Conservation (phyloP, 2,113 vertebrate species). For the Psephotus haematonotus region DNA sequence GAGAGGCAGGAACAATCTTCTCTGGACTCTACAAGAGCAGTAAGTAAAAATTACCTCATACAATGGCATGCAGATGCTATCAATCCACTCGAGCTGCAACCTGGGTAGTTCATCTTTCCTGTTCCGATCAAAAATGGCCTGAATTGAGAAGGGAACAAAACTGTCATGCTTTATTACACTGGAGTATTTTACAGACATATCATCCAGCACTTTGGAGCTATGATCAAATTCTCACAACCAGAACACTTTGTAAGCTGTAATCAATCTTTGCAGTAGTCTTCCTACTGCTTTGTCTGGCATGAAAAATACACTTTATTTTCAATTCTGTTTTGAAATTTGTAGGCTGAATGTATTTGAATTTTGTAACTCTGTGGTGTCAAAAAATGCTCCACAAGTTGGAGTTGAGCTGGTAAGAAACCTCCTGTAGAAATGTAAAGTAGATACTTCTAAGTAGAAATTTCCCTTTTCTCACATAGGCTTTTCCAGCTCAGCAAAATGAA, state of each 20-base stretch:
- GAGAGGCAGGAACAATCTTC: neutral
- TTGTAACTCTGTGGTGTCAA: constrained; percentile 48
- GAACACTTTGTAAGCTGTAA: constrained; percentile 52
- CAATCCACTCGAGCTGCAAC: constrained; percentile 96
- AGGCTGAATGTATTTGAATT: constrained; percentile 58
- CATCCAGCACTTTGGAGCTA: constrained; percentile 33
- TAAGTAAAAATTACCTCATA: constrained; percentile 87
- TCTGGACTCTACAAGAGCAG: neutral
- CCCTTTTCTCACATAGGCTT: neutral
- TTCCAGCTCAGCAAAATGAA: neutral
- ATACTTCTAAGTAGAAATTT: neutral
- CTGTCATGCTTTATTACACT: constrained; percentile 36
- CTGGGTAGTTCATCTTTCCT: constrained; percentile 96
- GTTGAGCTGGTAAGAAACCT: neutral
- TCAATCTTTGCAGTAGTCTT: constrained; percentile 25
- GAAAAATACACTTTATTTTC: constrained; percentile 61
- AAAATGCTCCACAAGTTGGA: constrained; percentile 12
- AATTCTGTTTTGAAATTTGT: constrained; percentile 51
- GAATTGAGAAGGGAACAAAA: constrained; percentile 52
- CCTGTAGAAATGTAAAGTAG: constrained; percentile 15
- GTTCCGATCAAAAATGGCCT: constrained; percentile 99
- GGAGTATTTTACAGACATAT: constrained; percentile 48
- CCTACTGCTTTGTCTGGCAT: constrained; percentile 32
- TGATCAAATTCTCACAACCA: constrained; percentile 46
- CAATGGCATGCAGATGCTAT: constrained; percentile 93